Evolutionary conservation across 1,140 invertebrate species (phyloP).

Genomic region (Prorops nasuta): DNA sequence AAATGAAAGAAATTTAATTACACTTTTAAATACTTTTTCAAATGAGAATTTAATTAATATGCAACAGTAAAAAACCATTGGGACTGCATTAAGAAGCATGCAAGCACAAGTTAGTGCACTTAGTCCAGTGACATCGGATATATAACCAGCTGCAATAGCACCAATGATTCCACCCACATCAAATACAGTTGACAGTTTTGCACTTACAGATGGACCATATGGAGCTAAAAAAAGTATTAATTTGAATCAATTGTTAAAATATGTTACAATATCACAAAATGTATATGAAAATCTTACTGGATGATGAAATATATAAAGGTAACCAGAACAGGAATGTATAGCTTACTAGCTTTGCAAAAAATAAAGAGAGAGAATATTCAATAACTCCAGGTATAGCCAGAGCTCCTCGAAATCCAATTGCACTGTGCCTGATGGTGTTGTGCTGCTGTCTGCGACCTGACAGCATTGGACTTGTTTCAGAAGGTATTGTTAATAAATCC

Average conservation of each 20-base stretch:
- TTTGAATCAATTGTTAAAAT: constrained; percentile 2
- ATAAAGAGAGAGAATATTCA: constrained; percentile 91
- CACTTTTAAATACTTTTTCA: background rate
- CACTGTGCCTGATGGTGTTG: constrained; percentile 48
- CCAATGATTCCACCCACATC: constrained; percentile 88
- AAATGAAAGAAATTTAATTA: constrained; percentile 32
- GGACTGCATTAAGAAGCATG: constrained; percentile 80
- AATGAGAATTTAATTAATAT: background rate
- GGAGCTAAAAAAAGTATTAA: constrained; percentile 60
- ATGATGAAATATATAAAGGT: constrained; percentile 82
- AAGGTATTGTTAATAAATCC: constrained; percentile 20
- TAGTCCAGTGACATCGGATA: constrained; percentile 82
- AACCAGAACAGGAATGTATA: constrained; percentile 98
- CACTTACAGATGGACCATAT: constrained; percentile 70
- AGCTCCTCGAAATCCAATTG: constrained; percentile 78
- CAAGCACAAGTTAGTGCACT: constrained; percentile 80
- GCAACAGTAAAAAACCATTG: constrained; percentile 63
- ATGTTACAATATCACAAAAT: constrained; percentile 1
- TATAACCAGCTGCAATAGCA: constrained; percentile 82
- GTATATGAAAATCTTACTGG: constrained; percentile 71
- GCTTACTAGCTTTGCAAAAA: constrained; percentile 96
- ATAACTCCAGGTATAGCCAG: constrained; percentile 88
- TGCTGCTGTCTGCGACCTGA: constrained; percentile 27
- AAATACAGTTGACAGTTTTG: constrained; percentile 85
- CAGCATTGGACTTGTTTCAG: constrained; percentile 50